Percentiles rank a stretch among this genome's conserved stretches.
phyloP scores from a whole-genome alignment of 2,113 vertebrate genomes.

The Nicator chloris region DNA sequence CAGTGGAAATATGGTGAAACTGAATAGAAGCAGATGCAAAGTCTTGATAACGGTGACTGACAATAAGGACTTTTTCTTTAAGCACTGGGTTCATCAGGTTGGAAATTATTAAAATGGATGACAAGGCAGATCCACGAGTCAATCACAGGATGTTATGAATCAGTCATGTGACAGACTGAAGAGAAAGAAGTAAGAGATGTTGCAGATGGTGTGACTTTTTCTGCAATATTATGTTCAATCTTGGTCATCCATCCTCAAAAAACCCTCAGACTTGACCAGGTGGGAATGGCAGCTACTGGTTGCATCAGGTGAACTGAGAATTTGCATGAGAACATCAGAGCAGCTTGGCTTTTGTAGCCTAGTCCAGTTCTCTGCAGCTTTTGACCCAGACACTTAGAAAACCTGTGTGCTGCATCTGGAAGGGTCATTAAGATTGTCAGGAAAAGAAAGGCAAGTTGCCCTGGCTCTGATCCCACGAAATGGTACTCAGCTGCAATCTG shows the following conservation, averaged over 20 bases:
- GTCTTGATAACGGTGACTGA: neutral
- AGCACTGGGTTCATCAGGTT: neutral
- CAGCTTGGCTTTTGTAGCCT: neutral
- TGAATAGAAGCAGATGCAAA: neutral
- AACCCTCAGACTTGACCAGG: neutral
- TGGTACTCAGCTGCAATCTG: neutral
- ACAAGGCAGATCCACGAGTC: neutral
- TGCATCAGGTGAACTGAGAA: neutral
- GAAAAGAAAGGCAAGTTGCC: neutral
- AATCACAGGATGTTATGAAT: neutral
- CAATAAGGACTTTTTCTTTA: neutral
- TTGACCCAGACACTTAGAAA: neutral
- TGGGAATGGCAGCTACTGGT: neutral
- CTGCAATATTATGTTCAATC: neutral
- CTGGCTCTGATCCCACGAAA: neutral
- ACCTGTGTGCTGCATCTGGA: neutral
- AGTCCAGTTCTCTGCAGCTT: neutral
- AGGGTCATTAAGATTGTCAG: neutral
- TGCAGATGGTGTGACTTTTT: neutral
- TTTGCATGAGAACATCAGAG: neutral
- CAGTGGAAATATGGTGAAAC: neutral
- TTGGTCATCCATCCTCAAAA: neutral
- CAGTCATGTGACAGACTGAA: neutral
- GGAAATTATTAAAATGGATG: neutral
- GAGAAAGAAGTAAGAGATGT: neutral